Base-by-base conservation (phyloP, 2,888 invertebrate species). In the Pollenia griseotomentosa region DNA sequence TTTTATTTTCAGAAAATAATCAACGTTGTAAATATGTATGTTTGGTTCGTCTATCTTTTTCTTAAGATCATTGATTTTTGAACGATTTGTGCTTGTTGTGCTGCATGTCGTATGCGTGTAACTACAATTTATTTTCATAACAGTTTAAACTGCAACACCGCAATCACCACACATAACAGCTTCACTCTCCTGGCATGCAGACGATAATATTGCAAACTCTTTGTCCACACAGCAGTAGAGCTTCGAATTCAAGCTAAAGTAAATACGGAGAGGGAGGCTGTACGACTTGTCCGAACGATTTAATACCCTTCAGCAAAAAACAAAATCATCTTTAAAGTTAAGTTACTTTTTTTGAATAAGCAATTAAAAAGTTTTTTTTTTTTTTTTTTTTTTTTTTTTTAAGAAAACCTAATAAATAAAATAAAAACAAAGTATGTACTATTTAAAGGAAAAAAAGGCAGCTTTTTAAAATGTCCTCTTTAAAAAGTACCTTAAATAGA, bases 61-160 rank as follows among this genome's bases (percentile, higher is more conserved):
- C 33, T 63, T 12, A 12, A 42, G 74, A 85, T 85, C 80, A 70
- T 83, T 87, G 84, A 84, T 77, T 81, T 77, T 51, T 86, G 74
- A 78, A 84, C 84, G 81, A 87, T 84, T 84, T 84, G 61, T 73
- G 81, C 81, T 75, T 77, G 80, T 83, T 81, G 59, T 74, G 57
- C 55, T 68, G 66, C 68, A 81, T 91, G 91, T 91, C 90, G 89
- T 90, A 90, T 92, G 92, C 92, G 90, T 92, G 92, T 92, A 90
- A 90, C 90, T 89, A 91, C 91, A 92, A 91, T 91, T 92, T 91
- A 92, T 91, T 92, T 91, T 85, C 81, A 78, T 78, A 84, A 78
- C 68, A 77, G 81, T 82, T 87, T 81, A 78, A 78, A 63, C 73
- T 65, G 63, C 73, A 78, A 68, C 71, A 71, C 66, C 59, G 16